Evolutionary conservation across 2,888 invertebrate genomes (phyloP).

Genomic region (Drosophila diplacantha): DNA sequence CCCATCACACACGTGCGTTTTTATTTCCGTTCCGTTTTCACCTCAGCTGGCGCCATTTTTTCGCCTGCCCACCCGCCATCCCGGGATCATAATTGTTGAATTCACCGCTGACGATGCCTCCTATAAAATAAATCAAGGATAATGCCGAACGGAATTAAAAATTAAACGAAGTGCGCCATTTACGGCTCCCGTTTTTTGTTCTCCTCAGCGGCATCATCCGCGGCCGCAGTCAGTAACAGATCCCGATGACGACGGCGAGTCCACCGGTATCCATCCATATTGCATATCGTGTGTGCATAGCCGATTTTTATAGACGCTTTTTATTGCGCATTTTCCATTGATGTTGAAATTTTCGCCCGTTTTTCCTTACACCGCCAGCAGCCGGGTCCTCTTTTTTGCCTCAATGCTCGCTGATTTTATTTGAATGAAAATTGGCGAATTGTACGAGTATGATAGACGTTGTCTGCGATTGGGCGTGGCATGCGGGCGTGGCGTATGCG

Average conservation of each 20-base stretch:
- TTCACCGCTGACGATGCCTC: slow-evolving; percentile 51
- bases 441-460: slow-evolving; percentile 71
- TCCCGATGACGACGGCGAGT: slow-evolving; percentile 26
- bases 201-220: slow-evolving; percentile 17
- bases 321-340: slow-evolving; percentile 72
- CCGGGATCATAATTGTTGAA: slow-evolving; percentile 64
- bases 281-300: slow-evolving; percentile 58
- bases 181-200: slow-evolving; percentile 44
- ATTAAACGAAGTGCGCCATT: slow-evolving; percentile 73
- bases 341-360: slow-evolving; percentile 65
- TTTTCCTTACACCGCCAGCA: slow-evolving; percentile 25
- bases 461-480: slow-evolving; percentile 53
- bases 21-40: slow-evolving; percentile 27
- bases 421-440: slow-evolving; percentile 72
- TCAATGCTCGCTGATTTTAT: slow-evolving; percentile 61
- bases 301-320: slow-evolving; percentile 70
- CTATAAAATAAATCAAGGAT: slow-evolving; percentile 73
- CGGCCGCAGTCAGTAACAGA: slow-evolving; percentile 19
- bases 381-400: slow-evolving; percentile 29
- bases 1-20: slow-evolving; percentile 39
- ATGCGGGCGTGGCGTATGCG: slow-evolving; percentile 69
- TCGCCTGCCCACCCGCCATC: slow-evolving; percentile 1
- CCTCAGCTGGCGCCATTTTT: slow-evolving; percentile 50
- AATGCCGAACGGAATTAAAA: slow-evolving; percentile 70
- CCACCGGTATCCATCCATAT: slow-evolving; percentile 47